A percentile compares a stretch with the other conserved stretches of the same genome.
Conservation (phyloP, 53 echinoderm and acorn worm genomes). For the Mesocentrotus franciscanus region DNA sequence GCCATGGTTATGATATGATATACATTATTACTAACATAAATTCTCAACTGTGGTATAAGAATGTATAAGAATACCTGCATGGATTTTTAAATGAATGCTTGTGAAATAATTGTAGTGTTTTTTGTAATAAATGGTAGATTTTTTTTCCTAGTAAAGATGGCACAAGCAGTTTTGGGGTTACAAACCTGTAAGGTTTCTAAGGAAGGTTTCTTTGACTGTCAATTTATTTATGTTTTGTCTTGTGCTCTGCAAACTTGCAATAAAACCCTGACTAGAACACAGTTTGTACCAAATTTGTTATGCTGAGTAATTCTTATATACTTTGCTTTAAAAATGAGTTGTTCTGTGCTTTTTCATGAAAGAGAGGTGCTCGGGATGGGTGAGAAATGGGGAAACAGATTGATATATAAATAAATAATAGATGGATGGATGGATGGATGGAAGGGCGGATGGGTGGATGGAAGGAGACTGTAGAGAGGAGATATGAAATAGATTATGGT, state of each 20-base stretch:
- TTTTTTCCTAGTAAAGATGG: not conserved
- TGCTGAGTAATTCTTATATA: not conserved
- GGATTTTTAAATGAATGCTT: not conserved
- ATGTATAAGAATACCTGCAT: not conserved
- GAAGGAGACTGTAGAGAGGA: not conserved
- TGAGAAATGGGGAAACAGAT: too few species aligned
- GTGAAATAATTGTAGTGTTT: not conserved
- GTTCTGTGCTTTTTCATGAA: too few species aligned
- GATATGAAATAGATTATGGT: not conserved
- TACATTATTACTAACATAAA: not conserved
- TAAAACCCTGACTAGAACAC: slow-evolving; percentile 60
- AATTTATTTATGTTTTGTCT: slow-evolving; percentile 59
- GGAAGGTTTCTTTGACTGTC: slow-evolving; percentile 28
- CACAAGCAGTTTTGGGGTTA: not conserved
- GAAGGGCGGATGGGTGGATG: too few species aligned
- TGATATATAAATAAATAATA: too few species aligned
- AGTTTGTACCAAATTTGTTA: not conserved
- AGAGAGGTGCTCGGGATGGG: not conserved
- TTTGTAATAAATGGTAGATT: not conserved
- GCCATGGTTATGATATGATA: not conserved
- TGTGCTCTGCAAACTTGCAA: slow-evolving; percentile 46
- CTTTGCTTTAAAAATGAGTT: not conserved
- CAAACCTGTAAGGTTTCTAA: not conserved
- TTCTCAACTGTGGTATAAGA: not conserved
- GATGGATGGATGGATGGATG: too few species aligned